phyloP scores from a whole-genome alignment of 2,797 vertebrate genomes.

The Trematomus bernacchii region DNA sequence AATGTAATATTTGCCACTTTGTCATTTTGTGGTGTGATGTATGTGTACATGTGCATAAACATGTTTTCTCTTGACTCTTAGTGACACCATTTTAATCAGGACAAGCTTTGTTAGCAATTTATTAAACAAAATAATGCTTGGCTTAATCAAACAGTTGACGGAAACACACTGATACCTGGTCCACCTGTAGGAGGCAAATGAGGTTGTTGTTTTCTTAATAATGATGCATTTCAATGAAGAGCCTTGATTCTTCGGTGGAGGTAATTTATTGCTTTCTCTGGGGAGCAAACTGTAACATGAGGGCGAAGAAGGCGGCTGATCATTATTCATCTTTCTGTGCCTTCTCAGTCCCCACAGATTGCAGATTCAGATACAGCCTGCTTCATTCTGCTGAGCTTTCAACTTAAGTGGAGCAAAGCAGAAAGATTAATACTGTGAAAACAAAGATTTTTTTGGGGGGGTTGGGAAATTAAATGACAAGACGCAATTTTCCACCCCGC shows the following conservation, averaged over 20 bases:
- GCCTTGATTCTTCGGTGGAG: conserved; percentile 25
- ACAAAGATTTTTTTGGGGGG: conserved; percentile 86
- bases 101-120: conserved; percentile 22
- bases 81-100: conserved; percentile 4
- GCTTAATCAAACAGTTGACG: conserved; percentile 27
- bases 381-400: conserved; percentile 94
- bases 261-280: conserved; percentile 65
- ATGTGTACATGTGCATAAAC: too few species aligned
- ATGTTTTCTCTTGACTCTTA: too few species aligned
- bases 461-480: conserved; percentile 91
- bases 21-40: too few species aligned
- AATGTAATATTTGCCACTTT: too few species aligned
- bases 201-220: conserved; percentile 51
- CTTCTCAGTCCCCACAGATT: conserved; percentile 73
- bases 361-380: conserved; percentile 70
- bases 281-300: conserved; percentile 73
- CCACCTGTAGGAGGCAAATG: conserved; percentile 49
- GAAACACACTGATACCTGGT: conserved; percentile 1
- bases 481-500: conserved; percentile 96
- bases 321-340: conserved; percentile 88
- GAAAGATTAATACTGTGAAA: conserved; percentile 96
- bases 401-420: conserved; percentile 94
- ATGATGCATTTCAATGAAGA: conserved; percentile 37
- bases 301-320: conserved; percentile 81
- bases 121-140: conserved; percentile 30